Evolutionary conservation across 37 sponge, comb jelly and placozoan species (phyloP), one percentile per base, ranked within the genome.

Genomic region (Axinella damicornis): DNA sequence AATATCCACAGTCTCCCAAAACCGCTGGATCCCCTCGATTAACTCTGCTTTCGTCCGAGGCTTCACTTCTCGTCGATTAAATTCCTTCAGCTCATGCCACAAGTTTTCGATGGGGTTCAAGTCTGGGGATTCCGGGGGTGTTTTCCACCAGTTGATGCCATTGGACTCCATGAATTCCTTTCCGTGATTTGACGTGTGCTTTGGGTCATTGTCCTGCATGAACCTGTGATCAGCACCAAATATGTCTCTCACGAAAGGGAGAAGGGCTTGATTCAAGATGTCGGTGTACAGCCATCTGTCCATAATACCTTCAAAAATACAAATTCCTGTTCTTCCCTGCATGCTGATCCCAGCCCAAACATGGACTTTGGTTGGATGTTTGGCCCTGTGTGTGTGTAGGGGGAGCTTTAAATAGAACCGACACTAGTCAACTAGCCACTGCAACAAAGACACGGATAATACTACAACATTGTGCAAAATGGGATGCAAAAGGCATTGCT

Each of bases 91-190:
- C 39, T 77, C 64, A 34, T 77, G 78, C 80, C 80, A 79, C n/a
- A 79, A 30, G 25, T 79, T 79, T 32, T 66, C 80, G 28, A 82
- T 82, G 60, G 83, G 83, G 46, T 82, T 82, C 16, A 82, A 57
- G 28, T 82, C 83, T 13, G 83, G 83, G 5, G 62, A 60, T 27
- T 73, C 83, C 56, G 83, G 60, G 30, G 83, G 83, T 5, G 83
- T 82, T 53, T 57, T 57, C 83, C 83, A 82, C 83, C 83, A 82
- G 52, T 71, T 55, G 38, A 82, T 71, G 9, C 62, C 73, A 27
- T 53, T 70, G 0, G 31, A 21, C 30, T 37, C 61, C 31, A 57
- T 37, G 27, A 24, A 82, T 22, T 71, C 61, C 38, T 54, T 69
- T 21, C 73, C 62, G 55, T 61, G 38, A 20, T 22, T 21, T 20